Evolutionary conservation across 1,140 invertebrate genomes (phyloP).

Genomic region (Cryptotermes secundus): DNA sequence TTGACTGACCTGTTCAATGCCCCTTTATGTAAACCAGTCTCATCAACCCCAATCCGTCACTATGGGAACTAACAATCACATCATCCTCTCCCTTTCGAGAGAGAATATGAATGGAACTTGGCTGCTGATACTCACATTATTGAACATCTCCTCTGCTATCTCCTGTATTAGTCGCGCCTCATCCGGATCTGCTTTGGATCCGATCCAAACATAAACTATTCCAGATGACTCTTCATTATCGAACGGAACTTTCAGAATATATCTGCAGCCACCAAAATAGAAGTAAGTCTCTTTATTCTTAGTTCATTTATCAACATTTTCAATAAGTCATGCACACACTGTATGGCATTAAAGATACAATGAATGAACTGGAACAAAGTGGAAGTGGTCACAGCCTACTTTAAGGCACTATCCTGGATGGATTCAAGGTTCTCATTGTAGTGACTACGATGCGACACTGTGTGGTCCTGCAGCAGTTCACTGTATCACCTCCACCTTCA

Average conservation of each 20-base stretch:
- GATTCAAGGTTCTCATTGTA: too few relatives aligned
- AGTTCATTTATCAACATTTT: neutral
- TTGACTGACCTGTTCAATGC: too few relatives aligned
- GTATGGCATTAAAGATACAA: too few relatives aligned
- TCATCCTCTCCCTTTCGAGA: neutral
- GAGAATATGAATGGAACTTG: neutral
- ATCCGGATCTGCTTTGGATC: constrained; percentile 83
- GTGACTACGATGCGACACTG: too few relatives aligned
- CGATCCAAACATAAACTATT: constrained; percentile 98
- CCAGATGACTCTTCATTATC: constrained; percentile 85
- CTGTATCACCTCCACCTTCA: too few relatives aligned
- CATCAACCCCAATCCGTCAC: too few relatives aligned
- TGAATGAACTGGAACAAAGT: too few relatives aligned
- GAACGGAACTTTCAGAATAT: constrained; percentile 94
- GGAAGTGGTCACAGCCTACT: too few relatives aligned
- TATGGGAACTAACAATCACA: too few relatives aligned
- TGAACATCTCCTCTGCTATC: constrained; percentile 93
- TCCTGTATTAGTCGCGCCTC: constrained; percentile 88
- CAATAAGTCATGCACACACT: neutral
- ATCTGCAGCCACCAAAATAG: constrained; percentile 60
- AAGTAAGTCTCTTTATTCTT: neutral
- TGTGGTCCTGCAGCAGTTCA: too few relatives aligned
- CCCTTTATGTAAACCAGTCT: too few relatives aligned
- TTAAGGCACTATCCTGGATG: too few relatives aligned
- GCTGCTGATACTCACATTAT: constrained; percentile 57